Conservation (phyloP, 2,113 vertebrate species). For the Varanus komodoensis region DNA sequence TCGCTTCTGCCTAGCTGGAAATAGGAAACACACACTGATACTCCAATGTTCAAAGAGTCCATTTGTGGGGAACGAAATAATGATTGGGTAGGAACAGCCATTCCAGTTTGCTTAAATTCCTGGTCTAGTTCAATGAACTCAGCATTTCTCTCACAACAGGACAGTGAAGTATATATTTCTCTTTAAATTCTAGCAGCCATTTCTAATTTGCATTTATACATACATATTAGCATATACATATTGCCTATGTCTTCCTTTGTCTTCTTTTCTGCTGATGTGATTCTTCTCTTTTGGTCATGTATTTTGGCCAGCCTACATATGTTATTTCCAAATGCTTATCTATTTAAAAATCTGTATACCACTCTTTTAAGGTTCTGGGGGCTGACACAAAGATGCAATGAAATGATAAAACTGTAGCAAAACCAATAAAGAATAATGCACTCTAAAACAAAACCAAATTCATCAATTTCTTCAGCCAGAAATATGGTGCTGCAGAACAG, state of each 20-base stretch:
- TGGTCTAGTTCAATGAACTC: constrained; percentile 22
- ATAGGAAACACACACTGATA: background rate
- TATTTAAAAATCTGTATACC: background rate
- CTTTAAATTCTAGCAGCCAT: background rate
- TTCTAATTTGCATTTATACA: background rate
- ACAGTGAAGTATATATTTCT: background rate
- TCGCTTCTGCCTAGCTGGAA: constrained; percentile 17
- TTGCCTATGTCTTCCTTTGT: background rate
- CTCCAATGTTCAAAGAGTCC: constrained; percentile 11
- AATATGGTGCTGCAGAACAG: background rate
- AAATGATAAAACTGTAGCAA: background rate
- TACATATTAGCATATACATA: background rate
- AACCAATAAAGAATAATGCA: background rate
- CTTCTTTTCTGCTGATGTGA: no score
- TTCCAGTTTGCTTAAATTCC: constrained; percentile 13
- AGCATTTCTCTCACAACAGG: constrained; percentile 9
- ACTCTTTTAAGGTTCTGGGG: background rate
- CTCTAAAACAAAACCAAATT: background rate
- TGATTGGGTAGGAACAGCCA: constrained; percentile 18
- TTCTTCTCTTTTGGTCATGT: background rate
- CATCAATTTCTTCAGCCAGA: background rate
- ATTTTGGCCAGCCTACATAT: background rate
- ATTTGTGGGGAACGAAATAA: constrained; percentile 2
- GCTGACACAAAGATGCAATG: background rate
- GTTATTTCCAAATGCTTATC: background rate